Conservation (phyloP, 2,797 vertebrate species). For the Sebastes umbrosus region DNA sequence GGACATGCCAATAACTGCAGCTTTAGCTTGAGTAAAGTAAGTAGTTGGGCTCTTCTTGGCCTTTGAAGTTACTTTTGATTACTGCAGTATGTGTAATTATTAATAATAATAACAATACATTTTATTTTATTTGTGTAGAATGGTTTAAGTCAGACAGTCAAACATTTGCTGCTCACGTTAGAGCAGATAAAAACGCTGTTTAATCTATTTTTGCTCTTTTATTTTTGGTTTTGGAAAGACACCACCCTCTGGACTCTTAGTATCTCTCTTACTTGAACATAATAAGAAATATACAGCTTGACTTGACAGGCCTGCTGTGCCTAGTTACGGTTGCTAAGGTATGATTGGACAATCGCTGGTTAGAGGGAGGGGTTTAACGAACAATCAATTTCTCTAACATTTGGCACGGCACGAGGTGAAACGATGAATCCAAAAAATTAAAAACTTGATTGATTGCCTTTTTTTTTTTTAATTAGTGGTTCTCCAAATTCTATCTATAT, state of each 20-base stretch:
- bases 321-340: background rate
- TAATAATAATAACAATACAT: background rate
- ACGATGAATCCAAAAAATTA: background rate
- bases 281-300: background rate
- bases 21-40: background rate
- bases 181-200: background rate
- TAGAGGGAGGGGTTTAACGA: background rate
- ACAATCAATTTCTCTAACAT: background rate
- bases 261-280: background rate
- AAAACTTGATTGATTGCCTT: conserved; percentile 31
- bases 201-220: background rate
- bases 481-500: background rate
- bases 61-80: background rate
- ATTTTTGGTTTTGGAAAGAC: background rate
- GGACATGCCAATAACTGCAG: background rate
- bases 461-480: background rate
- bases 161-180: background rate
- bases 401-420: conserved; percentile 52
- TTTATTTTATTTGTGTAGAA: background rate
- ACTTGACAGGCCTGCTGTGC: background rate
- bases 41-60: background rate
- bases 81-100: background rate
- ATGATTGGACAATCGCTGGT: background rate
- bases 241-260: background rate
- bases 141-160: background rate